phyloP scores from a whole-genome alignment of 2,888 invertebrate genomes.

The Trichogramma dendrolimi region DNA sequence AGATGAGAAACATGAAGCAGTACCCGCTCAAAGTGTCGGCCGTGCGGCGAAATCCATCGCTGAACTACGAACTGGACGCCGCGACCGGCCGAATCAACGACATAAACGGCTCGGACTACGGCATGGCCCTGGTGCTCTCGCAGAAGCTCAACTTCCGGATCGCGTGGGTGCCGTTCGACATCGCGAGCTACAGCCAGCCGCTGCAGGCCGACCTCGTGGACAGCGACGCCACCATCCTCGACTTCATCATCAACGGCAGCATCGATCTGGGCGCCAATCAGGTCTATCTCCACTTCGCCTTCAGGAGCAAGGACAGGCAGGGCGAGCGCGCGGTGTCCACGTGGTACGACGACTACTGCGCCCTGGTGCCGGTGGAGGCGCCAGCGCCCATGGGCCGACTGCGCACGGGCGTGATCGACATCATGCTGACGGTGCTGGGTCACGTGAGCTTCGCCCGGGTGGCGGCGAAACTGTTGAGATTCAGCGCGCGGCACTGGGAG shows the following conservation, averaged over 20 bases:
- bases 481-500: neutral
- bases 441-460: neutral
- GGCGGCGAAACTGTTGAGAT: neutral
- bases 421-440: neutral
- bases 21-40: neutral
- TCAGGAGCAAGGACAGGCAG: neutral
- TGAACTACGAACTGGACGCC: neutral
- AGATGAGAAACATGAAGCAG: slow-evolving; percentile 4
- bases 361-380: neutral
- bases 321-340: neutral
- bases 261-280: slow-evolving; percentile 6
- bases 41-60: neutral
- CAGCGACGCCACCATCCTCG: neutral
- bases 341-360: neutral
- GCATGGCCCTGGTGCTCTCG: neutral
- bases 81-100: neutral
- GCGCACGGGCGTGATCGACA: neutral
- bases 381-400: neutral
- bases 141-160: slow-evolving; percentile 2
- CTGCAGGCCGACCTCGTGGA: neutral
- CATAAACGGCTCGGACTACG: slow-evolving; percentile 5
- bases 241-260: neutral
- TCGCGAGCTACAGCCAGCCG: neutral
- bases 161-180: neutral
- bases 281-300: neutral